Percentiles rank a stretch among this genome's conserved stretches.
Evolutionary conservation across 1,140 invertebrate species (phyloP).

Genomic region (Meloidogyne hapla): DNA sequence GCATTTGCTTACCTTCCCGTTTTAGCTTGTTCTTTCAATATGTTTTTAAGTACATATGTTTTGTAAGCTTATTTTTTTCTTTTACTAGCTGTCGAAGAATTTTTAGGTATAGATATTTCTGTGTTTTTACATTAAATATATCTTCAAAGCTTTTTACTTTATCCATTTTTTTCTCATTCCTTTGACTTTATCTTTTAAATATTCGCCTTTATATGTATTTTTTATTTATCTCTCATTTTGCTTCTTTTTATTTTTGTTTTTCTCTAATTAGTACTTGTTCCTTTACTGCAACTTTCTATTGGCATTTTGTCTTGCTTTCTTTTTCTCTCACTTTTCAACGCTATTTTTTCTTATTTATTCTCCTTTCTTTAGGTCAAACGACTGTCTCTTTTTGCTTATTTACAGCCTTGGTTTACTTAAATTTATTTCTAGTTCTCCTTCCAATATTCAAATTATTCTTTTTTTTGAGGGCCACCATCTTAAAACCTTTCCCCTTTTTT

Average conservation of each 20-base stretch:
- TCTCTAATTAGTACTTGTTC: background rate
- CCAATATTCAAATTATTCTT: background rate
- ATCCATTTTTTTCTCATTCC: no score
- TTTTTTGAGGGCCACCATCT: background rate
- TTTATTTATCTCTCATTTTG: background rate
- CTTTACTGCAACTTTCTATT: background rate
- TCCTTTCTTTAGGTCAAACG: background rate
- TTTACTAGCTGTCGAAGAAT: background rate
- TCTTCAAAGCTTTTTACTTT: background rate
- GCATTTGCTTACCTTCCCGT: background rate
- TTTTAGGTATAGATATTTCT: background rate
- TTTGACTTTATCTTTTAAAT: no score
- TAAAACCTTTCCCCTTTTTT: background rate
- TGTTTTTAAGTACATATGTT: conserved; percentile 1
- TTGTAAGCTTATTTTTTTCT: background rate
- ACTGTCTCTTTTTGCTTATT: background rate
- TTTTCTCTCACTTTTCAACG: background rate
- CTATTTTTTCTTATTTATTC: background rate
- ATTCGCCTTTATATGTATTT: background rate
- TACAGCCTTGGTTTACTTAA: background rate
- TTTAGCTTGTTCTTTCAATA: background rate
- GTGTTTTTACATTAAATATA: background rate
- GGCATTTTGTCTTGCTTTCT: background rate
- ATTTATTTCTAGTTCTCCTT: background rate
- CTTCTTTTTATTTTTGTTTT: background rate